A percentile compares a stretch with the other conserved stretches of the same genome.
Conservation (phyloP, 2,113 vertebrate species). For the Cranoglanis bouderius region DNA sequence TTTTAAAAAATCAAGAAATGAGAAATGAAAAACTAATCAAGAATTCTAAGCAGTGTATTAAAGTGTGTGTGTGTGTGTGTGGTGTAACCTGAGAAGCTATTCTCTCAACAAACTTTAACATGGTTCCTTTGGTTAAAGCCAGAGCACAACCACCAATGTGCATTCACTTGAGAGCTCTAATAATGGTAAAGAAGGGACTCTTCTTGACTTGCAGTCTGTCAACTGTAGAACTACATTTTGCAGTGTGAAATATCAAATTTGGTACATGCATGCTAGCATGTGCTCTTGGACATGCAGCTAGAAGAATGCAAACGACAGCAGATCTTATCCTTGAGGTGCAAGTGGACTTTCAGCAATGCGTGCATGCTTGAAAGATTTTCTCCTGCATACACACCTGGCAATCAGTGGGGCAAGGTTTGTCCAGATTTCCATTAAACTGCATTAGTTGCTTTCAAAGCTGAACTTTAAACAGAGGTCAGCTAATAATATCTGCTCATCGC, state of each 20-base stretch:
- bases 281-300: neutral
- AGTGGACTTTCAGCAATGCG: neutral
- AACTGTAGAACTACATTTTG: neutral
- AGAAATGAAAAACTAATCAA: neutral
- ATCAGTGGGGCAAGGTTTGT: neutral
- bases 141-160: neutral
- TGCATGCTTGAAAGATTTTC: neutral
- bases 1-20: neutral
- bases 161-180: neutral
- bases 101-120: neutral
- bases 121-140: neutral
- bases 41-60: neutral
- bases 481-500: constrained; percentile 20
- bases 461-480: constrained; percentile 39
- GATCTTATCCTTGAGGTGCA: neutral
- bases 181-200: neutral
- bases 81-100: neutral
- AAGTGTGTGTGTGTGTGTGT: neutral
- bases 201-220: neutral
- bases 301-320: neutral
- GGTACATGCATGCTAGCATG: neutral
- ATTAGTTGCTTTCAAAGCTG: constrained; percentile 21
- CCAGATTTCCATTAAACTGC: constrained; percentile 38
- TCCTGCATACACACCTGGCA: neutral
- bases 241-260: neutral